phyloP scores from a whole-genome alignment of 2,113 vertebrate genomes.

The Eptesicus fuscus region DNA sequence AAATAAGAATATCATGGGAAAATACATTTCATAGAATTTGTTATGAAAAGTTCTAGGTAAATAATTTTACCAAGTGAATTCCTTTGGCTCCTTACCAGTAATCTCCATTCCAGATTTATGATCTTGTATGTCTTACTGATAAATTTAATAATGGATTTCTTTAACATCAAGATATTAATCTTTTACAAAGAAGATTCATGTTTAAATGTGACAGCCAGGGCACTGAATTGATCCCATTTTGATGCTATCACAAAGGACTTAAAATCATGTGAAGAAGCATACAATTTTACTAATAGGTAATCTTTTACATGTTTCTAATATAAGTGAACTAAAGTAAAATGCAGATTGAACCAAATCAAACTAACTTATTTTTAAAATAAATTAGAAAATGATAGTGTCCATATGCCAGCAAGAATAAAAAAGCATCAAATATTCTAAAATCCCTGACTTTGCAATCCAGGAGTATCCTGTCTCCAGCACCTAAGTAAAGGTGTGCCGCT shows the following conservation, averaged over 20 bases:
- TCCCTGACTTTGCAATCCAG: not conserved
- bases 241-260: not conserved
- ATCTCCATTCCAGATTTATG: not conserved
- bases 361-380: not conserved
- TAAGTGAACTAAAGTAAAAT: not conserved
- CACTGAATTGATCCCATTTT: not conserved
- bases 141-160: not conserved
- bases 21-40: not conserved
- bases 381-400: not conserved
- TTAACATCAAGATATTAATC: not conserved
- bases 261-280: not conserved
- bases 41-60: not conserved
- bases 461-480: not conserved
- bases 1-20: slow-evolving; percentile 5
- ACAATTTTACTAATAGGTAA: not conserved
- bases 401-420: not conserved
- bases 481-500: not conserved
- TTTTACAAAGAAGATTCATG: not conserved
- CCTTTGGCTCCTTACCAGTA: not conserved
- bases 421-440: not conserved
- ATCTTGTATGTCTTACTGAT: not conserved
- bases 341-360: not conserved
- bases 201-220: not conserved
- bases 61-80: not conserved
- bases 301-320: not conserved